These are phyloP conservation scores for Delichon dasypus DNA, from an alignment of 2,797 vertebrate species.

Conservation along the genomic window DNA sequence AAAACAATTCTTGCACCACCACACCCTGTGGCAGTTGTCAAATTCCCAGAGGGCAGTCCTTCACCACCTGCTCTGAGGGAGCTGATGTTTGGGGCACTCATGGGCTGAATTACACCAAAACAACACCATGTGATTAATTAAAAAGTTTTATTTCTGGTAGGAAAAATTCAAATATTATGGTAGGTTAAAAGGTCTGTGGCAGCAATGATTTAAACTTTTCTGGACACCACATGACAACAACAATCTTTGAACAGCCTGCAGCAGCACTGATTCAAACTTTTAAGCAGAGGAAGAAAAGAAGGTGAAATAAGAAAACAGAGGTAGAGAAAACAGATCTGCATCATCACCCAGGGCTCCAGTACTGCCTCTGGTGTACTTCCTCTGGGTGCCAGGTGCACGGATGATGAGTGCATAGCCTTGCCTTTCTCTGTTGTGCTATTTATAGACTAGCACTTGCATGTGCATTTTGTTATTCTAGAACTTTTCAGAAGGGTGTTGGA, in stretches of 20 bases:
- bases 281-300: neutral
- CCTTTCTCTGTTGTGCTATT: neutral
- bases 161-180: neutral
- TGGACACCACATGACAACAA: rapidly evolving
- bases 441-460: neutral
- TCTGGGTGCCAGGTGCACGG: neutral
- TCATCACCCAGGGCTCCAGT: neutral
- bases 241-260: neutral
- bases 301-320: neutral
- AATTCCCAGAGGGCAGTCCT: neutral
- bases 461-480: neutral
- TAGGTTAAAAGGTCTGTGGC: neutral
- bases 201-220: neutral
- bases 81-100: rapidly evolving
- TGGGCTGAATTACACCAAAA: neutral
- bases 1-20: too few relatives aligned
- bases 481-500: neutral
- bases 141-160: neutral
- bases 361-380: neutral
- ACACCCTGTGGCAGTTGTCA: neutral
- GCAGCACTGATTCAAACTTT: neutral
- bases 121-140: rapidly evolving
- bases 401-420: rapidly evolving
- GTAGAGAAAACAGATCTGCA: neutral
- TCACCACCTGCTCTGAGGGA: neutral